phyloP scores from a whole-genome alignment of 2,113 vertebrate genomes.

The Narcine bancroftii region DNA sequence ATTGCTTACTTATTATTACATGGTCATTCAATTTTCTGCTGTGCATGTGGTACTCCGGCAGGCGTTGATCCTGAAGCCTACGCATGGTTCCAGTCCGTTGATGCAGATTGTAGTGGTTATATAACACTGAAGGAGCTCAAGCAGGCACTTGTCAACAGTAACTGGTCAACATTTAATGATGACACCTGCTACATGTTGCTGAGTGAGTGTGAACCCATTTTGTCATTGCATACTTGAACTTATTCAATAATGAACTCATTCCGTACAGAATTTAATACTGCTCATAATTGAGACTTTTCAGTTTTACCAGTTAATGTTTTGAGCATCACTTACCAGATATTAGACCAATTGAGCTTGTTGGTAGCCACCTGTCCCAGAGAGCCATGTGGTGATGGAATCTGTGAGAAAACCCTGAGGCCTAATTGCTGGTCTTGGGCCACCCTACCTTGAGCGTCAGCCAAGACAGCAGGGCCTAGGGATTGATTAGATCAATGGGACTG shows the following conservation, averaged over 20 bases:
- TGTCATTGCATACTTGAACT: neutral
- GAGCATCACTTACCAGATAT: neutral
- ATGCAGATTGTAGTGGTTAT: slow-evolving; percentile 75
- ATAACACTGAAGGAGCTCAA: slow-evolving; percentile 84
- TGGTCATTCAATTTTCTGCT: neutral
- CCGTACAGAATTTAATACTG: neutral
- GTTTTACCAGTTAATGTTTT: neutral
- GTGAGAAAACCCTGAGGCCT: too few relatives aligned
- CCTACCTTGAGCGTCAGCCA: too few relatives aligned
- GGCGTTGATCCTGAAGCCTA: slow-evolving; percentile 76
- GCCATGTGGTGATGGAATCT: too few relatives aligned
- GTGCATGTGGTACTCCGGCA: slow-evolving; percentile 61
- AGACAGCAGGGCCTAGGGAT: too few relatives aligned
- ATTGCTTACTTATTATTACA: neutral
- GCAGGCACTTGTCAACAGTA: slow-evolving; percentile 86
- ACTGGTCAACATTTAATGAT: slow-evolving; percentile 84
- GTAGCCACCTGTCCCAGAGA: too few relatives aligned
- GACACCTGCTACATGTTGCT: slow-evolving; percentile 93
- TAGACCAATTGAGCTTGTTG: too few relatives aligned
- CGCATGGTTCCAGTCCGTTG: slow-evolving; percentile 86
- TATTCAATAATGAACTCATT: neutral
- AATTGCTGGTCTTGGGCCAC: too few relatives aligned
- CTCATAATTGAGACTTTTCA: neutral
- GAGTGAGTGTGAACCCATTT: slow-evolving; percentile 63
- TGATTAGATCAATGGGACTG: too few relatives aligned